Evolutionary conservation across 1,140 invertebrate genomes (phyloP).

Genomic region (Globodera rostochiensis): DNA sequence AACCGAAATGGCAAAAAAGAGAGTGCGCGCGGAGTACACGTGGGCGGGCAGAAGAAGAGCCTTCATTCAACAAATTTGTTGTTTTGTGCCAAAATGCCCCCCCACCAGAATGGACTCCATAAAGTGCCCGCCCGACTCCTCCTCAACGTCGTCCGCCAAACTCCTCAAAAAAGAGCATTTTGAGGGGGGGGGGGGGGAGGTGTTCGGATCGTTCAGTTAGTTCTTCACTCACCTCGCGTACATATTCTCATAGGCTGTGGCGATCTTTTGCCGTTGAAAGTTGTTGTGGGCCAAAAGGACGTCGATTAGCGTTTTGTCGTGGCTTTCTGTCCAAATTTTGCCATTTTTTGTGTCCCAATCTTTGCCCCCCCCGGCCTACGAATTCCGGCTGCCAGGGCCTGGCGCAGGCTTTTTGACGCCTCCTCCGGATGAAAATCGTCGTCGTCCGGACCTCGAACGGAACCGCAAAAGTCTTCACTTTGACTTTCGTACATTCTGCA

Average conservation of each 20-base stretch:
- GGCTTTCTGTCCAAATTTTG: constrained; percentile 41
- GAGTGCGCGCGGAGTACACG: constrained; percentile 46
- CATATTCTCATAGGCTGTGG: constrained; percentile 50
- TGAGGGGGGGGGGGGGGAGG: too few species aligned
- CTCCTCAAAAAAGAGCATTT: constrained; percentile 35
- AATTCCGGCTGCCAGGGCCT: constrained; percentile 48
- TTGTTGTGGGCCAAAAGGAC: constrained; percentile 49
- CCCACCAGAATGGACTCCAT: constrained; percentile 44
- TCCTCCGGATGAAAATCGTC: constrained; percentile 57
- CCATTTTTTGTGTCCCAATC: not conserved
- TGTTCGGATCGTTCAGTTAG: not conserved
- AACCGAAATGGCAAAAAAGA: constrained; percentile 47
- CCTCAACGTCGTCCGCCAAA: constrained; percentile 49
- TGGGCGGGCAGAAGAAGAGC: constrained; percentile 46
- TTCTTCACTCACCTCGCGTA: constrained; percentile 35
- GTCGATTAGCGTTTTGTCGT: constrained; percentile 52
- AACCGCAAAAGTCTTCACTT: constrained; percentile 37
- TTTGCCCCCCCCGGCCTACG: constrained; percentile 31
- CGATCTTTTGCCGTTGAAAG: constrained; percentile 56
- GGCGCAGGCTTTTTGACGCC: constrained; percentile 45
- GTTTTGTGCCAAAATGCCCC: too few species aligned
- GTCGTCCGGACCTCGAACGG: constrained; percentile 49
- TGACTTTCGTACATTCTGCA: constrained; percentile 46
- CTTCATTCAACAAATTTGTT: not conserved
- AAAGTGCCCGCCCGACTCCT: constrained; percentile 53